Conservation (phyloP, 1,140 invertebrate species). For the Leptonema lineaticorne region DNA sequence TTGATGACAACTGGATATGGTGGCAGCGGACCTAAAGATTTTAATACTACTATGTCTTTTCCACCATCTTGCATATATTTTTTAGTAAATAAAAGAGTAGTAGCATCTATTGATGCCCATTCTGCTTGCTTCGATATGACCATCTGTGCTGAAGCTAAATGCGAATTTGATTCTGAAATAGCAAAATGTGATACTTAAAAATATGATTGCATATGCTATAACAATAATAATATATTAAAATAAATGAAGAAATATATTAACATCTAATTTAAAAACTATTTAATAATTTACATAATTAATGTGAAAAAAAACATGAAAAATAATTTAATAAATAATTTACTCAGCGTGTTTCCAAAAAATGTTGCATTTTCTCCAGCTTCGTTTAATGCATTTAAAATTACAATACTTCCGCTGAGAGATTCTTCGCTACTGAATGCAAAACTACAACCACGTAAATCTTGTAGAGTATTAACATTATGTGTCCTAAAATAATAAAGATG, state of each 20-base stretch:
- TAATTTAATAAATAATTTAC: too few relatives aligned
- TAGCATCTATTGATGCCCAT: constrained; percentile 64
- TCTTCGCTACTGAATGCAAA: constrained; percentile 59
- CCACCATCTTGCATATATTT: constrained; percentile 59
- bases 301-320: too few relatives aligned
- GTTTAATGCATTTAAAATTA: constrained; percentile 59
- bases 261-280: too few relatives aligned
- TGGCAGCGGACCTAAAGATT: constrained; percentile 62
- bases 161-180: constrained; percentile 58
- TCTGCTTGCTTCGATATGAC: constrained; percentile 62
- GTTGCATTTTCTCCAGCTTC: constrained; percentile 62
- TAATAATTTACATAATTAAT: too few relatives aligned
- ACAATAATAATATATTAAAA: too few relatives aligned
- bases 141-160: constrained; percentile 63
- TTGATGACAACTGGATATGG: constrained; percentile 63
- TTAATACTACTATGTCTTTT: constrained; percentile 58
- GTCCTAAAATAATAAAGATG: constrained; percentile 51
- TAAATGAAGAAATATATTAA: too few relatives aligned
- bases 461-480: constrained; percentile 59
- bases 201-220: too few relatives aligned
- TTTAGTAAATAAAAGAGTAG: constrained; percentile 58
- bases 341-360: constrained; percentile 62
- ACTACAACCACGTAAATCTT: constrained; percentile 59
- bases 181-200: too few relatives aligned
- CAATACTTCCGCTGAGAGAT: constrained; percentile 58